Conservation (phyloP, 2,113 vertebrate species). For the Apistogramma diplotaenia region DNA sequence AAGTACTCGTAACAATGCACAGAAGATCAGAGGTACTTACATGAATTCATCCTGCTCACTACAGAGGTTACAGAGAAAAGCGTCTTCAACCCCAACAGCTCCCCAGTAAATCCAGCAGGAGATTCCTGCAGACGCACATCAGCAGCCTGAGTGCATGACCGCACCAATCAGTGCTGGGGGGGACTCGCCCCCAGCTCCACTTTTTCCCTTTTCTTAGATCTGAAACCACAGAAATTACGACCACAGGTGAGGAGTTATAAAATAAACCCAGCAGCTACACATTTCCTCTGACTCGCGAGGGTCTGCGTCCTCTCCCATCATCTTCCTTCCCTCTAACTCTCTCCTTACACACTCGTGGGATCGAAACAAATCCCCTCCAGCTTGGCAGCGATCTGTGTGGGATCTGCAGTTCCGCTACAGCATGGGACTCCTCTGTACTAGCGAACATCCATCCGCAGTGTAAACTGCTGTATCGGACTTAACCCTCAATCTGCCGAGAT, state of each 20-base stretch:
- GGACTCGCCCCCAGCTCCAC: constrained; percentile 30
- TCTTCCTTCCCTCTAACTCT: constrained; percentile 40
- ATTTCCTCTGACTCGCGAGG: constrained; percentile 4
- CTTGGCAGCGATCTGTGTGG: constrained; percentile 70
- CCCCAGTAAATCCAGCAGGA: constrained; percentile 52
- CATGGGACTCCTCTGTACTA: constrained; percentile 71
- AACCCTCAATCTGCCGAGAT: constrained; percentile 61
- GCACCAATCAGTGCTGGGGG: constrained; percentile 42
- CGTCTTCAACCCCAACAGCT: constrained; percentile 29
- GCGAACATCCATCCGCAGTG: constrained; percentile 79
- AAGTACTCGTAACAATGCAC: constrained; percentile 5
- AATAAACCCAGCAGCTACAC: constrained; percentile 26
- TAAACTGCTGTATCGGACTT: constrained; percentile 80
- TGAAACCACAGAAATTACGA: constrained; percentile 44
- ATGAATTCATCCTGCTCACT: constrained; percentile 51
- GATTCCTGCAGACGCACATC: constrained; percentile 56
- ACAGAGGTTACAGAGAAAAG: constrained; percentile 39
- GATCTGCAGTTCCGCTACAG: constrained; percentile 77
- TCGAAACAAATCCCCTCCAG: constrained; percentile 65
- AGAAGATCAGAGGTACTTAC: constrained; percentile 60
- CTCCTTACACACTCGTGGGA: constrained; percentile 34
- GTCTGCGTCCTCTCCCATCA: constrained; percentile 26
- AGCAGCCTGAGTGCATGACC: constrained; percentile 37
- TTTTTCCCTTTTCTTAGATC: constrained; percentile 18
- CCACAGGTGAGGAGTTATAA: constrained; percentile 58